phyloP scores from a whole-genome alignment of 1,140 invertebrate species.

The Bombus breviceps region DNA sequence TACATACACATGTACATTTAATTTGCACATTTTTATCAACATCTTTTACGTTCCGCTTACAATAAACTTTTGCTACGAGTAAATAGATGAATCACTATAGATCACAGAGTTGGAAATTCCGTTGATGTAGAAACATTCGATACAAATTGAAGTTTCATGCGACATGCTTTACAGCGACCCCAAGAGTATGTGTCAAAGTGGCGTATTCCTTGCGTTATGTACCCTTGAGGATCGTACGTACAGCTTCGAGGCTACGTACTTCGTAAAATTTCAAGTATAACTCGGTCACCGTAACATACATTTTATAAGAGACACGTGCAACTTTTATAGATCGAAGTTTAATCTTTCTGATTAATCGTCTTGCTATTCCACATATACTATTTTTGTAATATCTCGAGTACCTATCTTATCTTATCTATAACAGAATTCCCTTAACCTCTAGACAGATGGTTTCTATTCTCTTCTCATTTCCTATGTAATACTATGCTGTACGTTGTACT shows the following conservation, averaged over 20 bases:
- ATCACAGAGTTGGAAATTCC: background rate
- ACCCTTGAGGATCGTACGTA: background rate
- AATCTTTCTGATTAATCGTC: background rate
- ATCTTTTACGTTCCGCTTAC: no score
- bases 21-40: no score
- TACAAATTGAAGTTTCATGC: no score
- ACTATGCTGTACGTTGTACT: background rate
- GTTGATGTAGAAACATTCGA: no score
- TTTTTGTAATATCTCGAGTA: no score
- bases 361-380: background rate
- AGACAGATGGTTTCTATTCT: background rate
- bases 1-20: no score
- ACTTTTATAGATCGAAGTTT: background rate
- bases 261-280: slow-evolving; percentile 11
- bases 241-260: background rate
- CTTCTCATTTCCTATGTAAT: background rate
- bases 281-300: background rate
- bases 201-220: background rate
- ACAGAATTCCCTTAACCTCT: background rate
- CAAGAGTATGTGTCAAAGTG: background rate
- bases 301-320: background rate
- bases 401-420: no score
- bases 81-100: background rate
- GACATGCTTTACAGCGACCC: background rate
- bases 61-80: no score